Percentiles rank a stretch among this genome's conserved stretches.
phyloP scores from a whole-genome alignment of 2,888 invertebrate genomes.

The Lampropteryx suffumata region DNA sequence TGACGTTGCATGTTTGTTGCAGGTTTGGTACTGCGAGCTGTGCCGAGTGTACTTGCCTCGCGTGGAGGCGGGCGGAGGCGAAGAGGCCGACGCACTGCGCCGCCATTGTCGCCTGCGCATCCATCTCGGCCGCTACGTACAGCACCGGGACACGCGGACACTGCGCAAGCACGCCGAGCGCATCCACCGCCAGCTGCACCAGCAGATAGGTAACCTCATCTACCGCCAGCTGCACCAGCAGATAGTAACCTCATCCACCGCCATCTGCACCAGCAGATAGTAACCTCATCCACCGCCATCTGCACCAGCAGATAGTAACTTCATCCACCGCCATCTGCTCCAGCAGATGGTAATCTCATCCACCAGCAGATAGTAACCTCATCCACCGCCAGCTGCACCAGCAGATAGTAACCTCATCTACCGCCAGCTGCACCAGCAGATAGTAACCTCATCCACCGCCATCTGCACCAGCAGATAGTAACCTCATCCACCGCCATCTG shows the following conservation, averaged over 20 bases:
- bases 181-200: constrained; percentile 84
- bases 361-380: too few species aligned
- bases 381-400: too few species aligned
- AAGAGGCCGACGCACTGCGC: constrained; percentile 84
- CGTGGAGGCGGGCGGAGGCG: constrained; percentile 65
- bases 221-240: neutral
- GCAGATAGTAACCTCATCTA: too few species aligned
- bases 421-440: too few species aligned
- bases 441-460: too few species aligned
- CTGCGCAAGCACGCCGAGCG: constrained; percentile 88
- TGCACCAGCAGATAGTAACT: too few species aligned
- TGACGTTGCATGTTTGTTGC: neutral
- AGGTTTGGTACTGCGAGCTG: constrained; percentile 89
- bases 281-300: too few species aligned
- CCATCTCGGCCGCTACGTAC: constrained; percentile 90
- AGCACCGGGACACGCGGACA: constrained; percentile 89
- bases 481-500: too few species aligned
- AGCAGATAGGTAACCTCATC: constrained; percentile 59
- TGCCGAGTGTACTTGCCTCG: constrained; percentile 89
- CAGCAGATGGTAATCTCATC: too few species aligned
- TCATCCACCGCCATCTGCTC: too few species aligned
- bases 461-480: too few species aligned
- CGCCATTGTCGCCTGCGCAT: constrained; percentile 89
- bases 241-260: neutral
- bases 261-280: too few species aligned